Conservation (phyloP, 2,888 invertebrate species). For the Meiosimyza platycephala region DNA sequence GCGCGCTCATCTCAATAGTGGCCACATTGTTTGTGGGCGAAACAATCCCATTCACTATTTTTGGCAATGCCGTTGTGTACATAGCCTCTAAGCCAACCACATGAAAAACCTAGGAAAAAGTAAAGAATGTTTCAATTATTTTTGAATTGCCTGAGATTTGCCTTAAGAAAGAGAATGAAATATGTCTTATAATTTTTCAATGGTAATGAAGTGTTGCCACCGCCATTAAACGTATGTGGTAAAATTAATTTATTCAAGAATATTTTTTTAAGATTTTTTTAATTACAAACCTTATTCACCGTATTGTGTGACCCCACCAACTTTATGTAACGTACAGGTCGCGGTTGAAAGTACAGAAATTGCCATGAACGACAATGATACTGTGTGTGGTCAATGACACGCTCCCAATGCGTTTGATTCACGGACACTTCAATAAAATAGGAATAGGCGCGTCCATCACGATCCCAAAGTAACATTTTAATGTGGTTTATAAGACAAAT, state of each 20-base stretch:
- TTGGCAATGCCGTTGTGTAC: slow-evolving; percentile 82
- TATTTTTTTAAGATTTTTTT: background rate
- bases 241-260: background rate
- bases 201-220: too few species aligned
- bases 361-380: slow-evolving; percentile 98
- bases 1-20: slow-evolving; percentile 88
- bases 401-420: slow-evolving; percentile 95
- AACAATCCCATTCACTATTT: slow-evolving; percentile 79
- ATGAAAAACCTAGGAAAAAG: slow-evolving; percentile 77
- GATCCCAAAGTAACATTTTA: slow-evolving; percentile 93
- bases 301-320: slow-evolving; percentile 94
- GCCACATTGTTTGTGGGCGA: slow-evolving; percentile 93
- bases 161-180: too few species aligned
- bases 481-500: slow-evolving; percentile 94
- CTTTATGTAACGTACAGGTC: slow-evolving; percentile 87
- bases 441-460: slow-evolving; percentile 79
- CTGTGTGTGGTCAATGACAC: slow-evolving; percentile 90
- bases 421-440: slow-evolving; percentile 83
- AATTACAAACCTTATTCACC: slow-evolving; percentile 80
- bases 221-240: too few species aligned
- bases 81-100: slow-evolving; percentile 92
- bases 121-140: background rate
- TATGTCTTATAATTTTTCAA: too few species aligned
- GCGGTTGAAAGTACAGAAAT: slow-evolving; percentile 88
- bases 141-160: too few species aligned